Base-by-base conservation (phyloP, 2,888 invertebrate genomes). In the Gastrophysa polygoni region DNA sequence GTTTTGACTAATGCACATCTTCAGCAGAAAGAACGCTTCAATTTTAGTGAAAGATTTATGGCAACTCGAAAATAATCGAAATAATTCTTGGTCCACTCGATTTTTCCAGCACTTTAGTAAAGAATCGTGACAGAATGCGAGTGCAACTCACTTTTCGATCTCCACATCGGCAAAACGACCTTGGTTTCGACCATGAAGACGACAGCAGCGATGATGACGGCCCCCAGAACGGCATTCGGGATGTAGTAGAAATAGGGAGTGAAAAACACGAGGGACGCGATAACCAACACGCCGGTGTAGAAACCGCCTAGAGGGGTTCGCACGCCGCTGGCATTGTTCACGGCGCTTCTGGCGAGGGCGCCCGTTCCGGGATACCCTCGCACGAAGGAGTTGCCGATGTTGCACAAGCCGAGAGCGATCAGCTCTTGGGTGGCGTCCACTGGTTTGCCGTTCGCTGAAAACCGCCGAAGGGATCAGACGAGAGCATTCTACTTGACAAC, bases 391-490 rank as follows among this genome's bases (percentile, higher is more conserved):
- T 93, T 95, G 56, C 90, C 88, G 59, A 96, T 85, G 80, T 93
- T 92, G 61, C 91, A 89, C 21, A 91, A 79, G 49, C 94, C 94
- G 61, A 95, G 88, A 1, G 96, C 95, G 63, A 96, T 86, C 74
- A 96, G 85, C 83, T 96, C 96, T 81, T 96, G 95, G 17, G 93
- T 95, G 21, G 96, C 93, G 80, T 96, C 93, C 48, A 96, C 91
- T 20, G 91, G 85, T 77, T 89, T 89, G 14, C 93, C 92, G 77
- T 89, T 88, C 4, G 90, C 88, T 87, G 67, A 17, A 81, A 78
- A 61, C 68, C 51, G 57, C 57, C 57, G 29, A 4, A 8, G n/a
- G n/a, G n/a, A n/a, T n/a, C n/a, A n/a, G n/a, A n/a, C n/a, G n/a
- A n/a, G n/a, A n/a, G n/a, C n/a, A n/a, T n/a, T n/a, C n/a, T n/a